phyloP scores from a whole-genome alignment of 2,888 invertebrate genomes.

The Drosophila ustulata region DNA sequence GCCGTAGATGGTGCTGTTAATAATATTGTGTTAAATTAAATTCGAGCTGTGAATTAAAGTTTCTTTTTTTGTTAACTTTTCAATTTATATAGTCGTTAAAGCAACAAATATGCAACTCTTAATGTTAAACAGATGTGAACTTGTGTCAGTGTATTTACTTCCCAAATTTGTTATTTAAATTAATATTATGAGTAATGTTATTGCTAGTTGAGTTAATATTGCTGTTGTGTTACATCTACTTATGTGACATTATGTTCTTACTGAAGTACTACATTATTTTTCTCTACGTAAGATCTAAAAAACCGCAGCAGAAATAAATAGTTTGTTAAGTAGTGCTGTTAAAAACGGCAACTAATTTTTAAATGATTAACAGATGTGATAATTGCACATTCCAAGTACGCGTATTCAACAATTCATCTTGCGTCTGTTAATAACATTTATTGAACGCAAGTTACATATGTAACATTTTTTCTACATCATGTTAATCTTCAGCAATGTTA shows the following conservation, averaged over 20 bases:
- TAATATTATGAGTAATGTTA: not conserved
- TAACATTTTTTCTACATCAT: not conserved
- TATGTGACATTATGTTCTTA: not conserved
- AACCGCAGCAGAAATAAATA: not conserved
- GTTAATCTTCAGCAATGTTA: not conserved
- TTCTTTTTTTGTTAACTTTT: not conserved
- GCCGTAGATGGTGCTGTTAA: not conserved
- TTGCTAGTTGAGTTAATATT: not conserved
- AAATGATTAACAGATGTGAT: not conserved
- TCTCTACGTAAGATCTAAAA: not conserved
- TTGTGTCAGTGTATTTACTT: not conserved
- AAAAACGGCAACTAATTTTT: not conserved
- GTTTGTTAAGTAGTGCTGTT: not conserved
- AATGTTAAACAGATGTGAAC: slow-evolving; percentile 1
- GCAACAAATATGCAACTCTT: not conserved
- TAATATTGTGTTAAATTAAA: not conserved
- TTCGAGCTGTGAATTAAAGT: not conserved
- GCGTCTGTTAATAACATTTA: not conserved
- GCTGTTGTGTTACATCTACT: not conserved
- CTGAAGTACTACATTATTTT: not conserved
- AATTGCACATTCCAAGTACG: not conserved
- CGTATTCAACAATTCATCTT: not conserved
- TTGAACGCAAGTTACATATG: not conserved
- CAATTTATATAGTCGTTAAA: not conserved
- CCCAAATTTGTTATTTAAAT: not conserved